phyloP scores from a whole-genome alignment of 53 echinoderm and acorn worm species.

The Crossaster papposus region DNA sequence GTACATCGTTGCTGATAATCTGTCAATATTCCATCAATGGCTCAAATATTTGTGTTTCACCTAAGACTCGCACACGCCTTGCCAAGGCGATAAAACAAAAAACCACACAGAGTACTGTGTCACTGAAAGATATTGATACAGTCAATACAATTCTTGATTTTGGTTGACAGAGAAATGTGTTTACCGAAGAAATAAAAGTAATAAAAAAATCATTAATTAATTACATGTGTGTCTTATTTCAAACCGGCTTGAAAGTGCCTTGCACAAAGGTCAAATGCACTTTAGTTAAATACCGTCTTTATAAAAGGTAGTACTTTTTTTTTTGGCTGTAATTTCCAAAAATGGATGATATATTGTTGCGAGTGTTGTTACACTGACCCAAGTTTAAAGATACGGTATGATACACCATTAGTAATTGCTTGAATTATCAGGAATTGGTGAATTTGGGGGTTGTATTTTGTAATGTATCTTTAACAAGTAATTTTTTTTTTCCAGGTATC shows the following conservation, averaged over 20 bases:
- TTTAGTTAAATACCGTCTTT: neutral
- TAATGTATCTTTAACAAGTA: too few species aligned
- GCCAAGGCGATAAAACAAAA: neutral
- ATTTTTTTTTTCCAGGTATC: too few species aligned
- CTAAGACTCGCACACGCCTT: neutral
- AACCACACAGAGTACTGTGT: neutral
- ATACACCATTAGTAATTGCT: too few species aligned
- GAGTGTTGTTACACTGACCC: too few species aligned
- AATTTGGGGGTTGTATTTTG: too few species aligned
- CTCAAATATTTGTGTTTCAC: conserved; percentile 45
- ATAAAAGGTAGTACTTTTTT: too few species aligned
- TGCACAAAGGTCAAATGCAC: neutral
- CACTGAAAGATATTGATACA: conserved; percentile 27
- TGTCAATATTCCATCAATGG: conserved; percentile 32
- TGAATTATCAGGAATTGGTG: too few species aligned
- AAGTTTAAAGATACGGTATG: too few species aligned
- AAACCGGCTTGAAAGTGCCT: too few species aligned
- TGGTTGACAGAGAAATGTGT: neutral
- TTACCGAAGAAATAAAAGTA: neutral
- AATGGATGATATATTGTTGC: too few species aligned
- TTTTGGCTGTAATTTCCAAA: too few species aligned
- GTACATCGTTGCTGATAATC: neutral
- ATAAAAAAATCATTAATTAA: neutral
- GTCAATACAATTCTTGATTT: conserved; percentile 36
- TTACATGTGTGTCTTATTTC: neutral